Conservation (phyloP, 2,888 invertebrate genomes). For the Dynastes tityus region DNA sequence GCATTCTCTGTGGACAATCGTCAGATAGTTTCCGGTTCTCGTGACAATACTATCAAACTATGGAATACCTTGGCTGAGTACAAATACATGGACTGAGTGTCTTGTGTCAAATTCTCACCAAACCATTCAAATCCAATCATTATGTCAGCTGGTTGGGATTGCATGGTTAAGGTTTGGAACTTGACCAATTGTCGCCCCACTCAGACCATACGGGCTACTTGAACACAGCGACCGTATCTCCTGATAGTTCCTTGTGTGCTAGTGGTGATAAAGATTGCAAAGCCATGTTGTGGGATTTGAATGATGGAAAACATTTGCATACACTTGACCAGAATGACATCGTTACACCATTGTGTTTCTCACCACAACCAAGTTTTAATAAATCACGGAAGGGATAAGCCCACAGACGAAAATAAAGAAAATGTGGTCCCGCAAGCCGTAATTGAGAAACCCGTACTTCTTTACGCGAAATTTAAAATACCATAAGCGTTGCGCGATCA, state of each 20-base stretch:
- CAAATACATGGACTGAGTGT: conserved; percentile 99
- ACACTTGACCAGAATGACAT: conserved; percentile 98
- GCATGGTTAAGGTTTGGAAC: conserved; percentile 93
- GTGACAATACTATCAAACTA: conserved; percentile 98
- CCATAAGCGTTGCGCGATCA: too few relatives aligned
- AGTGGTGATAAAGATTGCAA: conserved; percentile 99
- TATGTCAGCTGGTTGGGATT: conserved; percentile 99
- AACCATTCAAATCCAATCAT: conserved; percentile 99
- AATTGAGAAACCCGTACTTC: too few relatives aligned
- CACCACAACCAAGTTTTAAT: conserved; percentile 74
- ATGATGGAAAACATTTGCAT: conserved; percentile 99
- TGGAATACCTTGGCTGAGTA: conserved; percentile 99
- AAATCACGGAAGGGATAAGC: too few relatives aligned
- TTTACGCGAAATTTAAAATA: too few relatives aligned
- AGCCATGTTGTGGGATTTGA: conserved; percentile 99
- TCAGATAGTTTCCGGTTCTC: conserved; percentile 99
- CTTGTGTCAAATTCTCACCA: conserved; percentile 98
- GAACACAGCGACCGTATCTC: conserved; percentile 99
- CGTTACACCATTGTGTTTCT: conserved; percentile 98
- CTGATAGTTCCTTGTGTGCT: conserved; percentile 99
- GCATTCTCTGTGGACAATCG: conserved; percentile 99
- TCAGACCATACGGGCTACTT: conserved; percentile 97
- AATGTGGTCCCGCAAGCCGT: too few relatives aligned
- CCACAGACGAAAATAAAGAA: too few relatives aligned
- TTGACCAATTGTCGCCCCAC: conserved; percentile 97